Conservation (phyloP, 2,888 invertebrate species). For the Epiperipatus broadwayi region DNA sequence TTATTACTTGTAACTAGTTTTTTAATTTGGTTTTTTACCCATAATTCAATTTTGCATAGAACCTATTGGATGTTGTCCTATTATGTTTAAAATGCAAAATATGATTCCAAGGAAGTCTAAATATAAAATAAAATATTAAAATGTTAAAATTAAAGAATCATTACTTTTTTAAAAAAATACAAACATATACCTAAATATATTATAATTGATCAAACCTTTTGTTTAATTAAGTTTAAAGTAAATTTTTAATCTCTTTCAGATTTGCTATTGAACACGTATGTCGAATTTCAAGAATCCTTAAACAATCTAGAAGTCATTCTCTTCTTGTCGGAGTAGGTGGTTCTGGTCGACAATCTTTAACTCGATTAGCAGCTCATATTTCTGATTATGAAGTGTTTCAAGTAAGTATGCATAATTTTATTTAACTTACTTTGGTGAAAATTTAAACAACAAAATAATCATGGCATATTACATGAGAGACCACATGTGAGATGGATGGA, state of each 20-base stretch:
- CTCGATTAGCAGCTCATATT: constrained; percentile 74
- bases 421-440: background rate
- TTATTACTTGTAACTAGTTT: too few relatives aligned
- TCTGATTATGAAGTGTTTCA: constrained; percentile 73
- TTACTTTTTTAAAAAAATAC: constrained; percentile 5
- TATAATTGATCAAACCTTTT: background rate
- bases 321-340: constrained; percentile 78
- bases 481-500: too few relatives aligned
- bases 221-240: background rate
- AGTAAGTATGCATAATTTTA: constrained; percentile 21
- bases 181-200: background rate
- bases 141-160: background rate
- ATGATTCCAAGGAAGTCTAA: too few relatives aligned
- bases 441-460: background rate
- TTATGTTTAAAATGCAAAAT: too few relatives aligned
- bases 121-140: too few relatives aligned
- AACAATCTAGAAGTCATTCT: constrained; percentile 76
- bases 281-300: constrained; percentile 48
- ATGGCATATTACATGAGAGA: background rate
- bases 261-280: constrained; percentile 34
- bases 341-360: constrained; percentile 75
- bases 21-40: too few relatives aligned
- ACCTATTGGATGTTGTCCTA: too few relatives aligned
- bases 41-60: too few relatives aligned
- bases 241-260: constrained; percentile 19